These are phyloP conservation scores for Triplophysa dalaica DNA, from an alignment of 2,113 vertebrate genomes.

Conservation along the genomic window DNA sequence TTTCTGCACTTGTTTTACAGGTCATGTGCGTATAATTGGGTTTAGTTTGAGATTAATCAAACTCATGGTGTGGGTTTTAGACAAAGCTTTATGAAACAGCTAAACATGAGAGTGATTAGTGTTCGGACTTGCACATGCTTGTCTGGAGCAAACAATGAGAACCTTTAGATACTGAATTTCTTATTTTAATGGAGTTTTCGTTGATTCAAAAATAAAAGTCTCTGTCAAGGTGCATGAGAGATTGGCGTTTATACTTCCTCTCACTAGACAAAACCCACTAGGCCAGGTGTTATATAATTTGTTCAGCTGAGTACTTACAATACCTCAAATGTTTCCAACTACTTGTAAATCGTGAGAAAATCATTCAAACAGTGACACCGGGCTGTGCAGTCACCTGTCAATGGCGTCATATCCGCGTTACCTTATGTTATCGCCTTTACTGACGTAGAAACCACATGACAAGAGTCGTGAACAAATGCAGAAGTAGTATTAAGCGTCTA, in stretches of 20 bases:
- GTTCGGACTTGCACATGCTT: slow-evolving; percentile 12
- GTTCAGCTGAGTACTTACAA: no score
- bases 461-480: no score
- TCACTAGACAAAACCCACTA: background rate
- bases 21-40: slow-evolving; percentile 21
- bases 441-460: no score
- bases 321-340: no score
- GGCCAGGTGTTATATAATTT: no score
- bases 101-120: slow-evolving; percentile 44
- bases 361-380: no score
- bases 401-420: no score
- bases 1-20: slow-evolving; percentile 2
- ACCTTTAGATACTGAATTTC: slow-evolving; percentile 34
- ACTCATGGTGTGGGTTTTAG: slow-evolving; percentile 39
- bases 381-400: no score
- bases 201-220: slow-evolving; percentile 42
- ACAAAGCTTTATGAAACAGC: slow-evolving; percentile 38
- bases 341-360: no score
- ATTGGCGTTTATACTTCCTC: slow-evolving; percentile 31
- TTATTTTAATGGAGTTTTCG: background rate
- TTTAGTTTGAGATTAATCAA: slow-evolving; percentile 37
- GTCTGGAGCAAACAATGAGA: slow-evolving; percentile 50
- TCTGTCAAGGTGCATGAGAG: slow-evolving; percentile 28
- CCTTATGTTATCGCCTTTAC: no score
- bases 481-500: no score